Base-by-base conservation (phyloP, 2,113 vertebrate genomes). In the Gasterosteus nipponicus region DNA sequence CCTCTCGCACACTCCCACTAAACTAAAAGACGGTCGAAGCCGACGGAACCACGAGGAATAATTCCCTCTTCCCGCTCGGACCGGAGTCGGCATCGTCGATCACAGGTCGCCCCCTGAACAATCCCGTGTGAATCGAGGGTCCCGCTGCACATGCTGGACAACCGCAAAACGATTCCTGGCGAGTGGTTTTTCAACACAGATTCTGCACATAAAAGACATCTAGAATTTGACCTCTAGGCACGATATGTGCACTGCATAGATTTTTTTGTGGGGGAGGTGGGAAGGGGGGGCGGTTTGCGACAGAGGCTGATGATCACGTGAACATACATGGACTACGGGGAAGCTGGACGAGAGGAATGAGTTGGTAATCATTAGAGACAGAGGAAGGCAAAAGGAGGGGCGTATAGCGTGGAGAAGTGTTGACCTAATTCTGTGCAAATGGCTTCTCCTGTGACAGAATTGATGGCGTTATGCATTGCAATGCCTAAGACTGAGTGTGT, bases 391-490 rank as follows among this genome's bases (percentile, higher is more conserved):
- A 75, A 83, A 84, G 77, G 80, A 81, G 33, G 33, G 81, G 90
- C 79, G 72, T 73, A 76, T 67, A 56, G 77, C 75, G 76, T 74
- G 76, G 62, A 91, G 86, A 87, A 89, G 84, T 85, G 90, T 87
- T 94, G 93, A 94, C 94, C 93, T 93, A 93, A 91, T 94, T 94
- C 82, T 92, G 83, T 75, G 75, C 75, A 90, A 93, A 94, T 92
- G 92, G 89, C 88, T 87, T 86, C 75, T 92, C 70, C 26, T 90
- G 89, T 86, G 68, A 86, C 88, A 85, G 71, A 87, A 82, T 71
- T 77, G 88, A 78, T 84, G 70, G 66, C 64, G 65, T 81, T 77
- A 15, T 64, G 66, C 56, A 75, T 71, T 83, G 72, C 70, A 75
- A 82, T 68, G 68, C 73, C n/a, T 54, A 29, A 78, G 68, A 69